Conservation (phyloP, 2,888 invertebrate genomes). For the Timema podura region DNA sequence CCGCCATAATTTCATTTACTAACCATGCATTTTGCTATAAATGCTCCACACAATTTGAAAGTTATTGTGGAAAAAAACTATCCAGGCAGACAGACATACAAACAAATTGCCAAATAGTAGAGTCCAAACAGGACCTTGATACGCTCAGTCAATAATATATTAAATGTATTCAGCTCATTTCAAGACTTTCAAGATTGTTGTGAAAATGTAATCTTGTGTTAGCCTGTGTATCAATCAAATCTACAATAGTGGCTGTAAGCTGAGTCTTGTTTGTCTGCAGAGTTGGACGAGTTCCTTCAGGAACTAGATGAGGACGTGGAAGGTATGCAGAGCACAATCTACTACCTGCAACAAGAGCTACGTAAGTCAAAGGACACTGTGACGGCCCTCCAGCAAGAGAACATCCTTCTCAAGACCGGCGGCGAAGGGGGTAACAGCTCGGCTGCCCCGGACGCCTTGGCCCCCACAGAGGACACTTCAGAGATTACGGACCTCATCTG, state of each 20-base stretch:
- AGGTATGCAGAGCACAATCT: conserved; percentile 96
- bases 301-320: conserved; percentile 97
- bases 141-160: no score
- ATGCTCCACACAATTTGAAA: no score
- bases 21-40: no score
- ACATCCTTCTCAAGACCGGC: conserved; percentile 32
- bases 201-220: conserved; percentile 15
- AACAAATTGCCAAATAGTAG: no score
- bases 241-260: no score
- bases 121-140: no score
- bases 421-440: background rate
- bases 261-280: conserved; percentile 49
- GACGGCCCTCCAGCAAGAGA: conserved; percentile 58
- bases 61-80: no score
- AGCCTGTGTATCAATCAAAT: background rate
- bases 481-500: conserved; percentile 18
- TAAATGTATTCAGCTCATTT: background rate
- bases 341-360: conserved; percentile 89
- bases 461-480: conserved; percentile 18
- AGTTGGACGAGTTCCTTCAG: conserved; percentile 91
- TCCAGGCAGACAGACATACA: no score
- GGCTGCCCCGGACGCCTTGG: background rate
- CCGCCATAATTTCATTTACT: no score
- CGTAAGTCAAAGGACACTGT: conserved; percentile 73
- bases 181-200: background rate